phyloP scores from a whole-genome alignment of 2,888 invertebrate genomes.

The Oasisia sp. region DNA sequence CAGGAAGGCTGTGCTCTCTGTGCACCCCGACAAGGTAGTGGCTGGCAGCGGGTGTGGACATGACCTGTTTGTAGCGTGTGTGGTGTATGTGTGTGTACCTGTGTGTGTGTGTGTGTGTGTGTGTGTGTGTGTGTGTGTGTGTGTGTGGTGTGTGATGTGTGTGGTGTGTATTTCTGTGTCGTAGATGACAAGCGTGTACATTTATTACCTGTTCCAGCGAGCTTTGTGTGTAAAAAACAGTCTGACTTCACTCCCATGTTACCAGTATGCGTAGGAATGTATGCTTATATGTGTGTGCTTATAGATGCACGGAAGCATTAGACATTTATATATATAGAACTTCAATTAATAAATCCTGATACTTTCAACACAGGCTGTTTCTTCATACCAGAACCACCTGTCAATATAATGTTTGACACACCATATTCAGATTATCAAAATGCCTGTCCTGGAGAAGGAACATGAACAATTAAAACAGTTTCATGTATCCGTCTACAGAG shows the following conservation, averaged over 20 bases:
- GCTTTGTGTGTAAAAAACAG: too few species aligned
- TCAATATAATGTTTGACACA: not conserved
- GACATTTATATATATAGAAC: too few species aligned
- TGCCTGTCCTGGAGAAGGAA: not conserved
- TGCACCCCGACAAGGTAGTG: conserved; percentile 96
- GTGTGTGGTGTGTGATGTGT: not conserved
- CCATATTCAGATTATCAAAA: not conserved
- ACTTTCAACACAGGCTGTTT: too few species aligned
- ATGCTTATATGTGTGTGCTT: too few species aligned
- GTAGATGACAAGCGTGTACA: not conserved
- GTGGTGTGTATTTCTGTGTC: not conserved
- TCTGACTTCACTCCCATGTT: too few species aligned
- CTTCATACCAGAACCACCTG: too few species aligned
- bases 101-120: not conserved
- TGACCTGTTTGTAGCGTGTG: conserved; percentile 29
- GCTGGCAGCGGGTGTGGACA: too few species aligned
- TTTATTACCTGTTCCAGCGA: not conserved
- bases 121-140: not conserved
- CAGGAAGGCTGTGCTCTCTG: conserved; percentile 92
- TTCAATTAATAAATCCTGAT: too few species aligned
- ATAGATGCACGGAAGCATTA: too few species aligned
- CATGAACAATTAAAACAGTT: too few species aligned
- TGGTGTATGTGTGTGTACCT: not conserved
- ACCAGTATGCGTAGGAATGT: too few species aligned
- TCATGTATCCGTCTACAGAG: not conserved